Conservation (phyloP, 1,140 invertebrate species). For the Eubasilissa regina region DNA sequence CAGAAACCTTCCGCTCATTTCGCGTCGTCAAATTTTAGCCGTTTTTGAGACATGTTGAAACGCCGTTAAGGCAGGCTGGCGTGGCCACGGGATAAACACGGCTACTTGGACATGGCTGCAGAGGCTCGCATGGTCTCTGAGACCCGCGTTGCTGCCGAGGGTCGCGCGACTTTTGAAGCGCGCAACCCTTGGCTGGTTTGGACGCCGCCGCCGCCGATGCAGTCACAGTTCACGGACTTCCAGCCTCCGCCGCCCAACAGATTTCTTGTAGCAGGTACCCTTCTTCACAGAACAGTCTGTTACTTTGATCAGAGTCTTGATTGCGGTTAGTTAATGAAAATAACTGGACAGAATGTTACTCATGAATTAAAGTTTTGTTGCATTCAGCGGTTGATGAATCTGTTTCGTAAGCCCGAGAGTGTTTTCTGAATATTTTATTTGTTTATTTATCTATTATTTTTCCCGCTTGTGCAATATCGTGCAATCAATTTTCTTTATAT, state of each 20-base stretch:
- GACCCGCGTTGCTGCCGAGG: conserved; percentile 46
- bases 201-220: background rate
- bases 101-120: conserved; percentile 56
- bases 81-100: conserved; percentile 56
- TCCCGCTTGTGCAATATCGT: too few relatives aligned
- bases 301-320: too few relatives aligned
- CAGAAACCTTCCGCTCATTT: background rate
- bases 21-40: background rate
- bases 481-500: too few relatives aligned
- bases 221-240: conserved; percentile 22
- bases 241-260: conserved; percentile 47
- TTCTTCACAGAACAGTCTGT: background rate
- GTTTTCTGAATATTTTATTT: too few relatives aligned
- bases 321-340: too few relatives aligned
- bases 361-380: too few relatives aligned
- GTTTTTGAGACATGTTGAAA: background rate
- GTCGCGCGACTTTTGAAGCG: background rate
- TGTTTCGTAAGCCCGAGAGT: too few relatives aligned
- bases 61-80: conserved; percentile 33
- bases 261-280: conserved; percentile 49
- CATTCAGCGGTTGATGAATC: too few relatives aligned
- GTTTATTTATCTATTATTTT: too few relatives aligned
- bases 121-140: background rate
- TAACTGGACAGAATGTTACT: too few relatives aligned
- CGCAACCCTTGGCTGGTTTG: background rate